Conservation (phyloP, 2,113 vertebrate species). For the Formicarius rufipectus region DNA sequence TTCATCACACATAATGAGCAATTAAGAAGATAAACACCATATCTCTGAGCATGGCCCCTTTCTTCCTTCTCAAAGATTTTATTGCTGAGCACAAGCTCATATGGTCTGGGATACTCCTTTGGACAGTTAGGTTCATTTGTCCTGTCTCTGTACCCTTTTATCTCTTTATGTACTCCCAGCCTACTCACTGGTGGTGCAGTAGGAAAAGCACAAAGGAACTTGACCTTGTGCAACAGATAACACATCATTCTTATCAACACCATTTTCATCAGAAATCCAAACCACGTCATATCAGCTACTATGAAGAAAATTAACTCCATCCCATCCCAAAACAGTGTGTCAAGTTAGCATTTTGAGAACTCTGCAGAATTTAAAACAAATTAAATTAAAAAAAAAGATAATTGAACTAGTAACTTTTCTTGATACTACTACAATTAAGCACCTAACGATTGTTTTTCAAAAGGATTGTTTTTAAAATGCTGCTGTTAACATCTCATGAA, state of each 20-base stretch:
- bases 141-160: background rate
- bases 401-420: too few relatives aligned
- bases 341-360: background rate
- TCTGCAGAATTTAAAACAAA: background rate
- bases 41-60: accelerated
- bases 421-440: background rate
- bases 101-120: background rate
- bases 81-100: background rate
- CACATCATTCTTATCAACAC: background rate
- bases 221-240: background rate
- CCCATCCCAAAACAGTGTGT: background rate
- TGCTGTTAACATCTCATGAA: background rate
- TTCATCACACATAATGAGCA: accelerated
- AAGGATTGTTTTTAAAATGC: background rate
- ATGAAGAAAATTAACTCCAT: background rate
- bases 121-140: background rate
- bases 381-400: background rate
- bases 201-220: background rate
- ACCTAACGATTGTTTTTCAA: background rate
- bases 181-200: accelerated
- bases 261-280: background rate
- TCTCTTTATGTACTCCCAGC: background rate
- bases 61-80: background rate
- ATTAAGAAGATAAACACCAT: background rate
- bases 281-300: background rate